phyloP scores from a whole-genome alignment of 1,140 invertebrate genomes.

The Zaprionus africanus region DNA sequence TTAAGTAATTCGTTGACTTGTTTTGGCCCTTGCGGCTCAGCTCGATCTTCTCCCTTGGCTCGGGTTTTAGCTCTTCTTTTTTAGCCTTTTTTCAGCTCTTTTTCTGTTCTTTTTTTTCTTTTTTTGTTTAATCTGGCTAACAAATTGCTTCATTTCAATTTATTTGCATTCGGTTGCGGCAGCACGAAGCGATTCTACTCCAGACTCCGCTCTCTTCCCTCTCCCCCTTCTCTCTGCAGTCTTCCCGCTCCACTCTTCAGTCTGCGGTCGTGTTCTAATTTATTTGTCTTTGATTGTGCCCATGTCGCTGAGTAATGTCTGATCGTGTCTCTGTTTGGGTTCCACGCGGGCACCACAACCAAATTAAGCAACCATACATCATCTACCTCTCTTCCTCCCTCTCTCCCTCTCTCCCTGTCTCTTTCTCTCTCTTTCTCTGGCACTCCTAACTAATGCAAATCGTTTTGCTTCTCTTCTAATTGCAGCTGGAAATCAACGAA shows the following conservation, averaged over 20 bases:
- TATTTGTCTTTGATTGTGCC: slow-evolving; percentile 82
- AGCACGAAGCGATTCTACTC: slow-evolving; percentile 7
- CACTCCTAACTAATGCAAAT: not conserved
- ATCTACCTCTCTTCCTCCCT: slow-evolving; percentile 18
- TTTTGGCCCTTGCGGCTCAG: slow-evolving; percentile 62
- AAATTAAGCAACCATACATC: slow-evolving; percentile 77
- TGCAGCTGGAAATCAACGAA: slow-evolving; percentile 84
- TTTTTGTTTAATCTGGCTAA: slow-evolving; percentile 79
- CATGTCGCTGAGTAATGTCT: slow-evolving; percentile 67
- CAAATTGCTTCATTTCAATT: slow-evolving; percentile 83
- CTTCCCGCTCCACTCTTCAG: slow-evolving; percentile 4
- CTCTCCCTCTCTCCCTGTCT: not conserved
- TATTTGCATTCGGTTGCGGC: slow-evolving; percentile 72
- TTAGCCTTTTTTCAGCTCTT: slow-evolving; percentile 26
- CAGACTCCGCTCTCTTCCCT: slow-evolving; percentile 15
- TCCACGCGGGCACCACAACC: slow-evolving; percentile 11
- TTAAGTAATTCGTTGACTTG: slow-evolving; percentile 84
- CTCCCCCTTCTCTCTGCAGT: slow-evolving; percentile 28
- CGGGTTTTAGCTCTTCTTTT: slow-evolving; percentile 29
- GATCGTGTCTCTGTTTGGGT: slow-evolving; percentile 62
- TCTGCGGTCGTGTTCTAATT: slow-evolving; percentile 80
- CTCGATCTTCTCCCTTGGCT: not conserved
- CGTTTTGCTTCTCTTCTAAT: slow-evolving; percentile 57
- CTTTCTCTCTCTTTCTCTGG: not conserved
- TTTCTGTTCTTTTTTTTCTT: slow-evolving; percentile 60